Percentiles rank a stretch among this genome's conserved stretches.
These are phyloP conservation scores for Ispidina picta DNA, from an alignment of 2,797 vertebrate species.

Conservation along the genomic window DNA sequence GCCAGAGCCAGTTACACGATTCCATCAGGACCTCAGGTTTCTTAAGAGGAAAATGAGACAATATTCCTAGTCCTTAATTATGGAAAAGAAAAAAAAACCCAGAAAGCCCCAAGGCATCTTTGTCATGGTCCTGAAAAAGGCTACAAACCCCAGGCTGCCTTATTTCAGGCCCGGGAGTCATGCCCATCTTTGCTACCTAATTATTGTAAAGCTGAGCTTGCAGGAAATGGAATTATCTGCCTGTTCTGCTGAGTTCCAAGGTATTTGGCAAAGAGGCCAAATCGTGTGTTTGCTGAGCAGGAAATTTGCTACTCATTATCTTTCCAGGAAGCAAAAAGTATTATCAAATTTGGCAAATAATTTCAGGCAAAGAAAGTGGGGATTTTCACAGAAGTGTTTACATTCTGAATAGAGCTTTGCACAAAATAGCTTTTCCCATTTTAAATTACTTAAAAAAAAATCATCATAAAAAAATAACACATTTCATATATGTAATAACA, in stretches of 20 bases:
- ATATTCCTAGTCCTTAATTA: background rate
- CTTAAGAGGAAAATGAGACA: background rate
- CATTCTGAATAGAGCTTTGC: background rate
- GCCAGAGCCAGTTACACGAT: background rate
- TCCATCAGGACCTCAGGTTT: background rate
- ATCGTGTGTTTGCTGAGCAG: background rate
- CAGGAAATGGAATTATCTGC: conserved; percentile 25
- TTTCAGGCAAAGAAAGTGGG: background rate
- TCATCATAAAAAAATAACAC: too few relatives aligned
- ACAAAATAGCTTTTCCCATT: background rate
- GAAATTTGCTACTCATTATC: background rate
- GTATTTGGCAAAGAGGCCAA: background rate
- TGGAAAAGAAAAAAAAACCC: background rate
- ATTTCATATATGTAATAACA: too few relatives aligned
- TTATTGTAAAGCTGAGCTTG: background rate
- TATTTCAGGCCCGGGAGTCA: background rate
- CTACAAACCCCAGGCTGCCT: background rate
- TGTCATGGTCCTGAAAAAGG: background rate
- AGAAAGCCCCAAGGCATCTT: background rate
- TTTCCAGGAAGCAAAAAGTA: background rate
- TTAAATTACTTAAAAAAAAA: background rate
- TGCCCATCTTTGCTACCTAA: conserved; percentile 27
- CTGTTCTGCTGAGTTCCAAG: conserved; percentile 24
- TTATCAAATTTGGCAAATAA: background rate
- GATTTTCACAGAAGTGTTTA: background rate